Evolutionary conservation across 2,113 vertebrate species (phyloP).

Genomic region (Pterophyllum scalare): DNA sequence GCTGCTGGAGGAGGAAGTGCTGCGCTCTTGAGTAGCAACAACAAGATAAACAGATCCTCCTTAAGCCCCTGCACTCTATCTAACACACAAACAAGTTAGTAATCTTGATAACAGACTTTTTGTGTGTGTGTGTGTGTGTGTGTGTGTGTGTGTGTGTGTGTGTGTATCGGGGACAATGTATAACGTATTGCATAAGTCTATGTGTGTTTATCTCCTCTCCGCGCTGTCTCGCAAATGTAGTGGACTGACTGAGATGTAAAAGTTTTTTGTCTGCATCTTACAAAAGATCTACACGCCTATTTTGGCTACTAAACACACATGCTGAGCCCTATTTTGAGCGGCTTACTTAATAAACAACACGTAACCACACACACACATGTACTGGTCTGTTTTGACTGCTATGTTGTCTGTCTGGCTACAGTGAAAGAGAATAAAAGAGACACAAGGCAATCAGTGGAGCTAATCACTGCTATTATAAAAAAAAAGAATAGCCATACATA

Average conservation of each 20-base stretch:
- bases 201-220: conserved; percentile 31
- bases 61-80: background rate
- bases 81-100: conserved; percentile 5
- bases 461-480: conserved; percentile 57
- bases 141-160: background rate
- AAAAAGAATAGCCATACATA: background rate
- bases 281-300: conserved; percentile 73
- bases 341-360: conserved; percentile 52
- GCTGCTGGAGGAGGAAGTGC: conserved; percentile 43
- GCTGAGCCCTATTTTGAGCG: conserved; percentile 6
- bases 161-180: background rate
- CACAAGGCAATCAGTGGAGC: conserved; percentile 55
- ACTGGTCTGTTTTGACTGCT: conserved; percentile 43
- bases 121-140: background rate
- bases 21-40: conserved; percentile 18
- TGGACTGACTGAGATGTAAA: conserved; percentile 31
- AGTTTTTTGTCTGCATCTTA: conserved; percentile 70
- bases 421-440: conserved; percentile 53
- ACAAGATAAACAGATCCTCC: conserved; percentile 52
- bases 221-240: conserved; percentile 59
- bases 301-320: conserved; percentile 57
- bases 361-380: background rate
- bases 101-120: conserved; percentile 17
- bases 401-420: conserved; percentile 49
- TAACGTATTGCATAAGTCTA: background rate